Evolutionary conservation across 2,797 vertebrate species (phyloP), one percentile per base, ranked within the genome.

Genomic region (Eurystomus glaucurus): DNA sequence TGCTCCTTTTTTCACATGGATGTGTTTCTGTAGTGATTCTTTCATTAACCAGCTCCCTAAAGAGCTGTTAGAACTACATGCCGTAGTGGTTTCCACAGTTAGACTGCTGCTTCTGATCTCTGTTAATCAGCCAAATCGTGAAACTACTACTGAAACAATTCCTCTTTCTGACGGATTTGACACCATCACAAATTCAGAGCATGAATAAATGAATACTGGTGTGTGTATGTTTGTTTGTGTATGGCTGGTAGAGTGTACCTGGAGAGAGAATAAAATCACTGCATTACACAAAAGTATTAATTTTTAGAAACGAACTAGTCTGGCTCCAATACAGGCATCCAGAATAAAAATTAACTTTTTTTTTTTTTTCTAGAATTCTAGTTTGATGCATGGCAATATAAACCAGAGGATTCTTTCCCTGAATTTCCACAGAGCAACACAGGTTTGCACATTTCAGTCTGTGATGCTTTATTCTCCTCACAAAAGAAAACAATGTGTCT

Each of bases 21-120:
- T 96, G 83, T 97, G 94, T 97, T 97, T 98, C 97, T 96, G 92
- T 92, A 96, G 97, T 90, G 96, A 97, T 97, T 98, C 97, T 97
- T 97, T 98, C 97, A 98, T 98, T 98, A 98, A 98, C 96, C 94
- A 97, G 78, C 93, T 98, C 98, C 97, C 97, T 89, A 84, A 98
- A 98, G 98, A 96, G 97, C 97, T 97, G 96, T 98, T 98, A 97
- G 94, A 97, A 94, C 97, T 97, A 96, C 92, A 96, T 94, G 94
- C 95, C 97, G 91, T 93, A 97, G 91, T 95, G 92, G 91, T 96
- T 98, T 97, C 97, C 97, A 96, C 91, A 97, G 96, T 95, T 96
- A 95, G 33, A 85, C 95, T 97, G 95, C 95, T 96, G 58, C 96
- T 97, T 97, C 98, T 97, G 96, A 98, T 98, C 95, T 97, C 97